These are phyloP conservation scores for Harpagoxenus sublaevis DNA, from an alignment of 2,888 invertebrate species.

Conservation along the genomic window DNA sequence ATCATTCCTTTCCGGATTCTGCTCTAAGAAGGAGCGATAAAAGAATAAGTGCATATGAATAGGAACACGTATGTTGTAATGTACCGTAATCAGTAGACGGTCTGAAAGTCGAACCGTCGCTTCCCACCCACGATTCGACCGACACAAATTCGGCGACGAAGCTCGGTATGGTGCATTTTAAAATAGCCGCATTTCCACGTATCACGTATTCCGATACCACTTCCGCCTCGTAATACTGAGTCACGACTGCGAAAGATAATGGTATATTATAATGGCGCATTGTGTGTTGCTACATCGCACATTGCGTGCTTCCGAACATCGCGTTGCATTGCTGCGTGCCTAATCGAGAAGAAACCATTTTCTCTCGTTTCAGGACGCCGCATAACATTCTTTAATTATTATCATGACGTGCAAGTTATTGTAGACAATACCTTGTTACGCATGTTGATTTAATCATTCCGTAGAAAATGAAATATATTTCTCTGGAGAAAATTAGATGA, in stretches of 20 bases:
- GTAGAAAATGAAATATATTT: slow-evolving; percentile 8
- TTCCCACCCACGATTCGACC: slow-evolving; percentile 93
- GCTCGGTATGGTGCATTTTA: slow-evolving; percentile 96
- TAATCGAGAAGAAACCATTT: slow-evolving; percentile 44
- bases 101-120: slow-evolving; percentile 90
- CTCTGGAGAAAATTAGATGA: slow-evolving; percentile 30
- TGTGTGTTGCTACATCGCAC: slow-evolving; percentile 23
- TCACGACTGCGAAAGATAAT: slow-evolving; percentile 89
- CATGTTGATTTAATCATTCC: background rate
- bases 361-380: slow-evolving; percentile 12
- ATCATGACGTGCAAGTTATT: background rate
- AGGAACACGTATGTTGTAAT: slow-evolving; percentile 58
- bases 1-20: background rate
- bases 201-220: slow-evolving; percentile 96
- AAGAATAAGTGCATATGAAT: slow-evolving; percentile 2
- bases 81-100: slow-evolving; percentile 92
- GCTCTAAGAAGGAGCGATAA: slow-evolving; percentile 9
- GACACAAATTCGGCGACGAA: slow-evolving; percentile 97
- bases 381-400: slow-evolving; percentile 19
- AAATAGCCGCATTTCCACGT: slow-evolving; percentile 94
- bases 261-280: slow-evolving; percentile 33
- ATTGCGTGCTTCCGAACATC: slow-evolving; percentile 7
- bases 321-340: slow-evolving; percentile 18
- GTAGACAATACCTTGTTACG: slow-evolving; percentile 5
- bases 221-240: slow-evolving; percentile 96